Evolutionary conservation across 2,113 vertebrate species (phyloP), one percentile per base, ranked within the genome.

Genomic region (Cettia cetti): DNA sequence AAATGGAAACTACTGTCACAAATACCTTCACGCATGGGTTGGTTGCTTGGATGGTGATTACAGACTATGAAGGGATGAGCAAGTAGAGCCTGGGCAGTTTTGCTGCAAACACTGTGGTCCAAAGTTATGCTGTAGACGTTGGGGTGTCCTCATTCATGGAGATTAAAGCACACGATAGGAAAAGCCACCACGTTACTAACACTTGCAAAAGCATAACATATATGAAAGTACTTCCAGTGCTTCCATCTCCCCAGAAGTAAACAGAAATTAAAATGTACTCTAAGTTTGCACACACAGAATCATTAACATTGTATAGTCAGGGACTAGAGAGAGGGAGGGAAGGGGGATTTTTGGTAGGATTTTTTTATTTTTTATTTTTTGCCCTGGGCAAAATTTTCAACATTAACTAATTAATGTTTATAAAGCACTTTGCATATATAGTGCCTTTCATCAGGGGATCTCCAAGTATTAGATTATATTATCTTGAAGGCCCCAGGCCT

Each of bases 351-450:
- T 94, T 82, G 63, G 81, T 91, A 71, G 22, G 4, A 10, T 22
- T 87, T 76, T 72, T 63, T 78, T 66, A 66, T 75, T 75, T 71
- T 60, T 77, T 65, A 61, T 75, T 89, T 92, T 94, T 86, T 92
- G 86, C 96, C 81, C 57, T 15, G 9, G 95, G 97, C 96, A 93
- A 91, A 94, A 96, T 97, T 94, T 97, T 94, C 95, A 95, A 70
- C 96, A 96, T 96, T 97, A 97, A 94, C 95, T 97, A 97, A 97
- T 97, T 95, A 97, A 97, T 97, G 96, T 97, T 97, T 97, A 97
- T 96, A 95, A 96, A 97, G 90, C 94, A 93, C 86, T 97, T 97
- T 97, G 96, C 97, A 97, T 97, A 97, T 95, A 97, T 96, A 97
- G 96, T 97, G 93, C 94, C 96, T 97, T 97, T 97, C 96, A 97